These are phyloP conservation scores for Aldrovandia affinis DNA, from an alignment of 2,797 vertebrate species.

Conservation along the genomic window DNA sequence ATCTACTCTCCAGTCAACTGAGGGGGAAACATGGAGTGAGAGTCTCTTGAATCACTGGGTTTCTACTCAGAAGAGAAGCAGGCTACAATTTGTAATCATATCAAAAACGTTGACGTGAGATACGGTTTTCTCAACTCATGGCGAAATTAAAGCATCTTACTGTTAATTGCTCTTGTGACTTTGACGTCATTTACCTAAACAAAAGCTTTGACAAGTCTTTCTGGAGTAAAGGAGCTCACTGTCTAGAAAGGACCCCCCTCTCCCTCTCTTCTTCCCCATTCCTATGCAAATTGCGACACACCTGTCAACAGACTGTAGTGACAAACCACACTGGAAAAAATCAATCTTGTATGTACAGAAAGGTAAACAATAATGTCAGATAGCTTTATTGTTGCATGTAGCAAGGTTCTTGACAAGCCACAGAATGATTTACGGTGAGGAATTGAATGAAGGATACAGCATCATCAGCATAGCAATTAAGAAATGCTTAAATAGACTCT, in stretches of 20 bases:
- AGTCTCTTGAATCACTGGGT: constrained; percentile 12
- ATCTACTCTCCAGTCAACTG: constrained; percentile 27
- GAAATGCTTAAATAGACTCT: constrained; percentile 16
- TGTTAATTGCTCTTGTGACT: background rate
- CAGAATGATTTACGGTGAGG: constrained; percentile 7
- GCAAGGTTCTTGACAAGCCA: constrained; percentile 7
- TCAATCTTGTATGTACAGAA: background rate
- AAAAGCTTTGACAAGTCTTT: background rate
- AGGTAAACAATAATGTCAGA: constrained; percentile 3
- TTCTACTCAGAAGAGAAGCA: background rate
- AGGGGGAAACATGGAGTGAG: background rate
- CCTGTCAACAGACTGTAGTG: background rate
- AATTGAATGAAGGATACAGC: background rate
- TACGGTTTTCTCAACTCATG: background rate
- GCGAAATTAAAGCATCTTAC: background rate
- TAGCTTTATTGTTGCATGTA: constrained; percentile 11
- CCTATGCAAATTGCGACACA: background rate
- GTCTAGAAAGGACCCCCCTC: background rate
- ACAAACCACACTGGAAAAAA: constrained; percentile 13
- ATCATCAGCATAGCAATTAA: constrained; percentile 21
- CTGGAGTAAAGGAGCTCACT: background rate
- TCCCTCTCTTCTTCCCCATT: background rate
- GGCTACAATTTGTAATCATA: background rate
- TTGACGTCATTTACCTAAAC: background rate
- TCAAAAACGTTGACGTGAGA: background rate